Evolutionary conservation across 2,797 vertebrate genomes (phyloP).

Genomic region (Pipistrellus kuhlii): DNA sequence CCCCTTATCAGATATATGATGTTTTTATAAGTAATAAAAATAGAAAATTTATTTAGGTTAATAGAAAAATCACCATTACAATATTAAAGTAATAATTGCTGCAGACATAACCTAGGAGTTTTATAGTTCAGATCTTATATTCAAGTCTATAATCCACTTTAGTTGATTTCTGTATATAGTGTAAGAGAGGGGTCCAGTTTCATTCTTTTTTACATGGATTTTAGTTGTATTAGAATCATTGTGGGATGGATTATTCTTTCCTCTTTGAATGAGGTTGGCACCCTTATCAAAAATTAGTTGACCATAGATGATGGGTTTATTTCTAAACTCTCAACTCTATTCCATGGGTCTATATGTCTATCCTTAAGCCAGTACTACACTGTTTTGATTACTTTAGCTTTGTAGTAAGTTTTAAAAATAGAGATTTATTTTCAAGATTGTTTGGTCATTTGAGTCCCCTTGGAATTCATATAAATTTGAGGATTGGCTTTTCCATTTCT

Average conservation of each 20-base stretch:
- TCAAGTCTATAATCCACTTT: not conserved
- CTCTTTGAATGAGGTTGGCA: too few relatives aligned
- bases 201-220: not conserved
- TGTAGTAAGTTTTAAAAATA: constrained; percentile 25
- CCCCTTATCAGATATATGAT: not conserved
- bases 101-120: not conserved
- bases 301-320: not conserved
- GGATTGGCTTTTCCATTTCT: constrained; percentile 33
- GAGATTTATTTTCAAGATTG: constrained; percentile 42
- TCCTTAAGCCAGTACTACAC: not conserved
- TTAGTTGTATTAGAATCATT: not conserved
- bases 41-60: not conserved
- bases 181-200: not conserved
- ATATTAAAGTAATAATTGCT: not conserved
- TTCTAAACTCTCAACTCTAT: not conserved
- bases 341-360: not conserved
- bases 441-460: not conserved
- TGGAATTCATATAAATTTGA: constrained; percentile 47
- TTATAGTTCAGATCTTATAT: not conserved
- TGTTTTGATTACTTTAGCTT: constrained; percentile 45
- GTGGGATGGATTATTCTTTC: constrained; percentile 26
- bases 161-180: not conserved
- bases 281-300: constrained; percentile 30
- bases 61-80: not conserved
- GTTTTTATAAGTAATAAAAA: not conserved